A percentile compares a stretch with the other conserved stretches of the same genome.
Conservation (phyloP, 2,888 invertebrate genomes). For the Ophion slaviceki region DNA sequence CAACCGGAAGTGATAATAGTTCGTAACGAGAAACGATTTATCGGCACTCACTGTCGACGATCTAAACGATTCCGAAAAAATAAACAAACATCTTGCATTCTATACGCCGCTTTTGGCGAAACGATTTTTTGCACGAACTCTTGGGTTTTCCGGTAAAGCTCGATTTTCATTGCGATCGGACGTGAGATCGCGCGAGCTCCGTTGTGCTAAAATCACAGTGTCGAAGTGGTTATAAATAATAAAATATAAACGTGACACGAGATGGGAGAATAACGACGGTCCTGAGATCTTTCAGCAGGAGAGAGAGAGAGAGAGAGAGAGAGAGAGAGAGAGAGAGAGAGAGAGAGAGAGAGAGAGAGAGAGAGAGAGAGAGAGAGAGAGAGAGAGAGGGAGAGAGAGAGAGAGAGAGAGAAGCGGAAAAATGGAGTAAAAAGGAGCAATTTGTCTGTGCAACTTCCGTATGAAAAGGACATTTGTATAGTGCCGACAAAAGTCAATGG, state of each 20-base stretch:
- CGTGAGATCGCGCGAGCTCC: slow-evolving; percentile 40
- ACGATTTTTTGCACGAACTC: slow-evolving; percentile 9
- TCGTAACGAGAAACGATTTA: slow-evolving; percentile 49
- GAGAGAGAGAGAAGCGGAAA: too few species aligned
- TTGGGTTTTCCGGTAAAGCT: not conserved
- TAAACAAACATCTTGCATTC: not conserved
- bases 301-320: too few species aligned
- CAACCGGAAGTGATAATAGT: slow-evolving; percentile 45
- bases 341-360: too few species aligned
- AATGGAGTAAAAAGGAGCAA: too few species aligned
- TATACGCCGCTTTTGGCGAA: not conserved
- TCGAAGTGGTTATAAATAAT: slow-evolving; percentile 66
- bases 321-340: too few species aligned
- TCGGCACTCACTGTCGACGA: slow-evolving; percentile 7
- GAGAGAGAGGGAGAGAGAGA: too few species aligned
- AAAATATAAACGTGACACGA: slow-evolving; percentile 24
- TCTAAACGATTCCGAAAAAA: not conserved
- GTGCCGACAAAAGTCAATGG: slow-evolving; percentile 28
- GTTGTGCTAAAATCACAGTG: slow-evolving; percentile 64
- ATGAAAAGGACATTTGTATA: not conserved
- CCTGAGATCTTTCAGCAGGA: slow-evolving; percentile 15
- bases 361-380: too few species aligned
- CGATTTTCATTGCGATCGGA: slow-evolving; percentile 34
- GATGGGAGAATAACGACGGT: slow-evolving; percentile 39
- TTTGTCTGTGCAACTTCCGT: too few species aligned